Evolutionary conservation across 2,113 vertebrate genomes (phyloP).

Genomic region (Mirza zaza): DNA sequence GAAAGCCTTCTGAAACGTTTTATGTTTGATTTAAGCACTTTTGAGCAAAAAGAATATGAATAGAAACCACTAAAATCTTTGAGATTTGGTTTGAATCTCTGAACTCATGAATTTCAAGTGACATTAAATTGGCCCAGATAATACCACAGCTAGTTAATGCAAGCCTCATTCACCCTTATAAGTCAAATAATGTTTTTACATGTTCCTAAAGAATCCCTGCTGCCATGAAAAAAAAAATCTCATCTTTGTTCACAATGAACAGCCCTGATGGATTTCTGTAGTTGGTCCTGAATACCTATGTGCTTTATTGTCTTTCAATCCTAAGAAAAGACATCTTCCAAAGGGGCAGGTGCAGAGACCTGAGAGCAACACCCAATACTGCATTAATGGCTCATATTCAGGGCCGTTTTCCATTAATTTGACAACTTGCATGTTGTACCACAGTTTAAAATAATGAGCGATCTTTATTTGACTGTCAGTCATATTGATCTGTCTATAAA

Average conservation of each 20-base stretch:
- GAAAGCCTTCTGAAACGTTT: slow-evolving; percentile 49
- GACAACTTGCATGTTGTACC: background rate
- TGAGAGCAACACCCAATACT: background rate
- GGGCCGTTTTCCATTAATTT: background rate
- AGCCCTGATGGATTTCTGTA: background rate
- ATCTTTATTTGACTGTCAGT: slow-evolving; percentile 71
- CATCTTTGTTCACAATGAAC: background rate
- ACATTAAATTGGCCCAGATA: background rate
- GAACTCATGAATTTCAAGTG: slow-evolving; percentile 61
- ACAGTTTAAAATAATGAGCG: slow-evolving; percentile 58
- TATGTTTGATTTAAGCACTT: slow-evolving; percentile 39
- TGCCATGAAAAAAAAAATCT: background rate
- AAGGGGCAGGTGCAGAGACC: background rate
- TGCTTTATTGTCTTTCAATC: background rate
- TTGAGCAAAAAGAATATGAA: background rate
- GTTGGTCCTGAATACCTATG: background rate
- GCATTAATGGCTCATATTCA: background rate
- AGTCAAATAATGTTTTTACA: background rate
- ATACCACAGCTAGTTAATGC: background rate
- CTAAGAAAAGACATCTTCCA: background rate
- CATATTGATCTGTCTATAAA: slow-evolving; percentile 72
- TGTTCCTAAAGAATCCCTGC: background rate
- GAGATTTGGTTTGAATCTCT: slow-evolving; percentile 35
- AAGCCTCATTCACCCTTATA: background rate
- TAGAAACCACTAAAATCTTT: slow-evolving; percentile 31